Evolutionary conservation across 2,113 vertebrate genomes (phyloP), one percentile per base, ranked within the genome.

Genomic region (Otocyon megalotis): DNA sequence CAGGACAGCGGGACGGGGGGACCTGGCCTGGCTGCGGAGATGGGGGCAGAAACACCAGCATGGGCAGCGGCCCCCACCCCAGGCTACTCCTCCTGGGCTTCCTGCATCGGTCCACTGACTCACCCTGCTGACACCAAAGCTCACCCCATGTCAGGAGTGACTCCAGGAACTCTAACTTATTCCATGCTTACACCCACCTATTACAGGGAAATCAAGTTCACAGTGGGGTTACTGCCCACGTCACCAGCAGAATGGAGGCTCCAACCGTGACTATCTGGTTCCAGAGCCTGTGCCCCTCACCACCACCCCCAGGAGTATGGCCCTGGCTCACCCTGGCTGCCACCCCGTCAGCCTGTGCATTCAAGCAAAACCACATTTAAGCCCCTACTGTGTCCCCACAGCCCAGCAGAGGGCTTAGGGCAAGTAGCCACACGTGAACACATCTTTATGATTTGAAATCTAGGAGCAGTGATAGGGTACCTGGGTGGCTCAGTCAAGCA

Each of bases 1-100:
- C 0, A 0, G 71, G 20, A 62, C 30, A 0, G 9, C 19, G 8
- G 35, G 13, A 13, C 1, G 1, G 48, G 10, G 20, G 9, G 71
- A 50, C 17, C 14, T 2, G 50, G 43, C 53, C 65, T 56, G 60
- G 32, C n/a, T 48, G 26, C 53, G 54, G 50, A 24, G 32, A 26
- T 0, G 1, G 17, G 35, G 26, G 8, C 88, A 43, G 80, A 16
- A 79, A 48, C 1, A 5, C 11, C 4, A 19, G 37, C 3, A 2
- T 16, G 30, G 48, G 54, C 54, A 14, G 56, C 0, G 0, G 35
- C 20, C 82, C 53, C 37, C 16, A 7, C 43, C 76, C 58, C 0
- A 3, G 56, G 35, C 63, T 48, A 14, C 43, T 62, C 16, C 60
- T 53, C 63, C 82, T 26, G 19, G 24, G 35, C 35, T 48, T 54